These are phyloP conservation scores for Metaphire vulgaris DNA, from an alignment of 1,140 invertebrate species.

Conservation along the genomic window DNA sequence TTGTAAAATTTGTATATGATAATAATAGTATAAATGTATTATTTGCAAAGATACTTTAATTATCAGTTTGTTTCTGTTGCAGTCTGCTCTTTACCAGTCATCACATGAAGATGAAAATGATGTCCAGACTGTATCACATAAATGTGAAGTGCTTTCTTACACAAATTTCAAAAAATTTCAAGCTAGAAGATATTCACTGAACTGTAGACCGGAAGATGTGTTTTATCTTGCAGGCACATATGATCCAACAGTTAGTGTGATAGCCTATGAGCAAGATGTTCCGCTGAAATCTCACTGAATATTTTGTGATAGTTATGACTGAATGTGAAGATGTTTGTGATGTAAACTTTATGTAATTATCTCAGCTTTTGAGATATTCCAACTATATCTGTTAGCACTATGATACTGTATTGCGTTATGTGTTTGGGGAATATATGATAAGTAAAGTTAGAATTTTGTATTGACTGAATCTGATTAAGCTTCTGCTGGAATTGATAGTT, in stretches of 20 bases:
- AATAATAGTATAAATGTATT: too few species aligned
- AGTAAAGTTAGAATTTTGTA: neutral
- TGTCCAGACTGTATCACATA: conserved; percentile 94
- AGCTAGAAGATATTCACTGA: neutral
- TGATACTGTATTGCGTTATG: too few species aligned
- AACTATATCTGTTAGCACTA: too few species aligned
- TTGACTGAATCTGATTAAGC: neutral
- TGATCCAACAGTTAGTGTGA: conserved; percentile 67
- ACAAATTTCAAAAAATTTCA: conserved; percentile 61
- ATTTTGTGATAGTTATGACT: neutral
- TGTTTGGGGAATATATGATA: too few species aligned
- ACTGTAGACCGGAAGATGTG: conserved; percentile 57
- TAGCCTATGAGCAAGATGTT: conserved; percentile 56
- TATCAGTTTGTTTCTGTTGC: too few species aligned
- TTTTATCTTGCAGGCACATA: conserved; percentile 89
- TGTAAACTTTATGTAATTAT: too few species aligned
- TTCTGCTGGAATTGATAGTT: neutral
- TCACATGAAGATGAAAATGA: conserved; percentile 90
- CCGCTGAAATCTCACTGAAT: conserved; percentile 11
- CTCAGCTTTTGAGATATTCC: too few species aligned
- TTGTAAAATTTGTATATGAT: too few species aligned
- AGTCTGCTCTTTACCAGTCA: conserved; percentile 88
- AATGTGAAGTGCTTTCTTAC: conserved; percentile 79
- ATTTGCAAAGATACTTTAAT: too few species aligned
- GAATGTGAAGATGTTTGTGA: too few species aligned